These are phyloP conservation scores for Trachelus tabidus DNA, from an alignment of 2,888 invertebrate species.

Conservation along the genomic window DNA sequence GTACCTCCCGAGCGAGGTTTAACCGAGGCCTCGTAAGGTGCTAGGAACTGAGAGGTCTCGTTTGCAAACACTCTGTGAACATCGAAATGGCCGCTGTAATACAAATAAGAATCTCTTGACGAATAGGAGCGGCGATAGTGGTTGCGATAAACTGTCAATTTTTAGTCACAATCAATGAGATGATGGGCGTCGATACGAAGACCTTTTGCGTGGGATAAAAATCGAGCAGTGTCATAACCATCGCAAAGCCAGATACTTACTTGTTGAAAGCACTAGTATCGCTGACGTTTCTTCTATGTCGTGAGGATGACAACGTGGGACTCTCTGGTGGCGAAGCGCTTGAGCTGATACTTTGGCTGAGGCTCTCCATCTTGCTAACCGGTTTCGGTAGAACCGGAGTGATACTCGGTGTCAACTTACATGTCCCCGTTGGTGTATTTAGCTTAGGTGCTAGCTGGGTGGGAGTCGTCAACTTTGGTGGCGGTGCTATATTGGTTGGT, in stretches of 20 bases:
- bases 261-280: constrained; percentile 87
- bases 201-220: neutral
- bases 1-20: constrained; percentile 68
- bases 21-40: constrained; percentile 78
- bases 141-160: constrained; percentile 4
- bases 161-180: constrained; percentile 1
- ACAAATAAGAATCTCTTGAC: neutral
- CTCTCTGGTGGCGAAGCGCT: constrained; percentile 61
- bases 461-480: constrained; percentile 57
- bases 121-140: neutral
- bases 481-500: constrained; percentile 44
- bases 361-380: constrained; percentile 58
- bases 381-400: constrained; percentile 53
- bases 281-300: constrained; percentile 84
- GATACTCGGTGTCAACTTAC: constrained; percentile 27
- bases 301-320: constrained; percentile 61
- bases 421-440: constrained; percentile 36
- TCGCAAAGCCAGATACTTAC: constrained; percentile 65
- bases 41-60: constrained; percentile 80
- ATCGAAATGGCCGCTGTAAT: constrained; percentile 19
- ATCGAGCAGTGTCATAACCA: neutral
- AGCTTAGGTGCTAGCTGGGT: constrained; percentile 45
- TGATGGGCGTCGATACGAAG: neutral
- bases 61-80: constrained; percentile 75
- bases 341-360: constrained; percentile 61